Percentiles rank a stretch among this genome's conserved stretches.
These are phyloP conservation scores for Julus scanicus DNA, from an alignment of 2,888 invertebrate species.

Conservation along the genomic window DNA sequence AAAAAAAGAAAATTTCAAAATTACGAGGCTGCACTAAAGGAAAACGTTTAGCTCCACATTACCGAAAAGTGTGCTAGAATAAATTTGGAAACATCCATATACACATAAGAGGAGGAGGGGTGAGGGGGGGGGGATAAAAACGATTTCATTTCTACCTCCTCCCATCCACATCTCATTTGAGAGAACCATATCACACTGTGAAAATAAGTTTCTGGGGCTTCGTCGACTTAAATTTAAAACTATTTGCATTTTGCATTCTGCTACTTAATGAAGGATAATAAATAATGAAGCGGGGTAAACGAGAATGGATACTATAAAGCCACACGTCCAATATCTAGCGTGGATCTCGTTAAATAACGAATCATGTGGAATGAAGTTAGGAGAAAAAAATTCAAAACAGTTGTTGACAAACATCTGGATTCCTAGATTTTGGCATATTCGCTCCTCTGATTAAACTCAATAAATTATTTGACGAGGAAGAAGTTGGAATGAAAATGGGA, in stretches of 20 bases:
- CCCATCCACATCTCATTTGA: not conserved
- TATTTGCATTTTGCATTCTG: constrained; percentile 27
- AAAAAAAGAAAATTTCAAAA: constrained; percentile 20
- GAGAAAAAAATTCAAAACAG: constrained; percentile 16
- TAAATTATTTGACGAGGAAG: not conserved
- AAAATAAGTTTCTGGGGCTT: not conserved
- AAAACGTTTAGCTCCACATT: constrained; percentile 36
- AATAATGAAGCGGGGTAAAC: not conserved
- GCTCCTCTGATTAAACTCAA: not conserved
- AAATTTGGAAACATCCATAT: constrained; percentile 13
- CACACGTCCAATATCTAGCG: not conserved
- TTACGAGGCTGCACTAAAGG: constrained; percentile 25
- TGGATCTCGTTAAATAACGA: not conserved
- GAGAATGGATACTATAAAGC: not conserved
- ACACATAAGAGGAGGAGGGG: not conserved
- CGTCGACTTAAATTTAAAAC: constrained; percentile 5
- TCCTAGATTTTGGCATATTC: not conserved
- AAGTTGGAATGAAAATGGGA: not conserved
- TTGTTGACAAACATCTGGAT: not conserved
- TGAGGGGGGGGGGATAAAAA: not conserved
- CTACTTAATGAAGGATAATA: not conserved
- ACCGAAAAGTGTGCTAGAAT: not conserved
- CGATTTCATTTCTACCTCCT: not conserved
- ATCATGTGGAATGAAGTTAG: not conserved
- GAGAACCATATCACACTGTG: not conserved